Evolutionary conservation across 2,113 vertebrate species (phyloP).

Genomic region (Petroica traversi): DNA sequence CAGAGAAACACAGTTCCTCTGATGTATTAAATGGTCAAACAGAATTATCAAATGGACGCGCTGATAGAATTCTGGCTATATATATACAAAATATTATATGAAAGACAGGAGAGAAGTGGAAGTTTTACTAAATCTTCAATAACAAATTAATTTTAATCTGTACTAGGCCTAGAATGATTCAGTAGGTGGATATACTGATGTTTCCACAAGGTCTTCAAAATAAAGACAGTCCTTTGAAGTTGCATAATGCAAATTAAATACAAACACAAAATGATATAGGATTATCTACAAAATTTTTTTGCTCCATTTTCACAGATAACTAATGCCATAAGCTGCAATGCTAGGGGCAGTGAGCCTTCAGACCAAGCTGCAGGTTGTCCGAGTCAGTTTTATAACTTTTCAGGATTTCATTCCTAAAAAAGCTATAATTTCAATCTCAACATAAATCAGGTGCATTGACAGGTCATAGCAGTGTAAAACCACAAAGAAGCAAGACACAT

Average conservation of each 20-base stretch:
- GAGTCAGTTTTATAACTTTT: neutral
- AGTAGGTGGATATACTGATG: neutral
- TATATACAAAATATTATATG: neutral
- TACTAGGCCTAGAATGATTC: neutral
- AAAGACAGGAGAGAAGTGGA: neutral
- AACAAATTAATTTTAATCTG: neutral
- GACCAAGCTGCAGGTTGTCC: neutral
- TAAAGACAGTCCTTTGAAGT: neutral
- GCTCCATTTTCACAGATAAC: neutral
- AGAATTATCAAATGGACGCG: neutral
- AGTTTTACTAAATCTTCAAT: neutral
- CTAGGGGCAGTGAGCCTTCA: neutral
- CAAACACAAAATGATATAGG: rapidly evolving
- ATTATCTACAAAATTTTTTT: neutral
- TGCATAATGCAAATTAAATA: neutral
- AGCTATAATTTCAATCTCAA: neutral
- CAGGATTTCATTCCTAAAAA: neutral
- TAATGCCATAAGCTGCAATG: rapidly evolving
- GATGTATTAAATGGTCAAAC: neutral
- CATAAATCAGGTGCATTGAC: neutral
- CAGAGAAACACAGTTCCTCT: neutral
- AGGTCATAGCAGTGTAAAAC: neutral
- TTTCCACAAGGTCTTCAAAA: neutral
- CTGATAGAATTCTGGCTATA: neutral
- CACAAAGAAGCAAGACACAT: neutral